These are phyloP conservation scores for Hippocampus comes DNA, from an alignment of 2,113 vertebrate species.

Conservation along the genomic window DNA sequence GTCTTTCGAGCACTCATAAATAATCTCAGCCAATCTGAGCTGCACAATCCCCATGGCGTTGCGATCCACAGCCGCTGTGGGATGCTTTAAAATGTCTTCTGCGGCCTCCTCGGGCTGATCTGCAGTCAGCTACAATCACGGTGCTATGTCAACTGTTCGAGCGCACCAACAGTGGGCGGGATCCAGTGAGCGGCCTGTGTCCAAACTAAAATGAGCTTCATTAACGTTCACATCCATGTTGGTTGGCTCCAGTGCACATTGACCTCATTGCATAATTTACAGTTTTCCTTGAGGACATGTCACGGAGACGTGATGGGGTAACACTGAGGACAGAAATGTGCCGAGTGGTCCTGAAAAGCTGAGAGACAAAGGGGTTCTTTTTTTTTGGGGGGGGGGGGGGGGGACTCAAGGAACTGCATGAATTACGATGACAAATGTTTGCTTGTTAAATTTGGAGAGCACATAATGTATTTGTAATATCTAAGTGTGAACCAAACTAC, in stretches of 20 bases:
- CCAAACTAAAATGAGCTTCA: slow-evolving; percentile 46
- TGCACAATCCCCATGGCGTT: slow-evolving; percentile 16
- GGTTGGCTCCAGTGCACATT: slow-evolving; percentile 41
- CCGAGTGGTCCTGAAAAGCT: slow-evolving; percentile 6
- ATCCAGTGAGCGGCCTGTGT: slow-evolving; percentile 25
- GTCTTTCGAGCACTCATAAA: slow-evolving; percentile 35
- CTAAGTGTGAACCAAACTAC: too few species aligned
- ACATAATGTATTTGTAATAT: too few species aligned
- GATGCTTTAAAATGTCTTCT: not conserved
- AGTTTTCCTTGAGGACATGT: slow-evolving; percentile 37
- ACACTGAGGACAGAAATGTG: slow-evolving; percentile 38
- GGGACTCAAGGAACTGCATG: not conserved
- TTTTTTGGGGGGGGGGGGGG: too few species aligned
- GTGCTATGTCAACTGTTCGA: slow-evolving; percentile 20
- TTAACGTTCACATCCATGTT: slow-evolving; percentile 39
- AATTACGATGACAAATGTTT: not conserved
- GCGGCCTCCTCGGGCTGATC: slow-evolving; percentile 1
- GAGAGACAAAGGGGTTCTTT: not conserved
- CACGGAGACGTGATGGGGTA: slow-evolving; percentile 27
- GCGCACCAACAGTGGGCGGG: slow-evolving; percentile 23
- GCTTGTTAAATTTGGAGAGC: not conserved
- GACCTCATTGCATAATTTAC: slow-evolving; percentile 40
- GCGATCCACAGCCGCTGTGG: slow-evolving; percentile 3
- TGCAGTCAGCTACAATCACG: not conserved
- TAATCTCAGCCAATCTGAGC: slow-evolving; percentile 39